These are phyloP conservation scores for Chaitophorus viminalis DNA, from an alignment of 2,888 invertebrate species.

Conservation along the genomic window DNA sequence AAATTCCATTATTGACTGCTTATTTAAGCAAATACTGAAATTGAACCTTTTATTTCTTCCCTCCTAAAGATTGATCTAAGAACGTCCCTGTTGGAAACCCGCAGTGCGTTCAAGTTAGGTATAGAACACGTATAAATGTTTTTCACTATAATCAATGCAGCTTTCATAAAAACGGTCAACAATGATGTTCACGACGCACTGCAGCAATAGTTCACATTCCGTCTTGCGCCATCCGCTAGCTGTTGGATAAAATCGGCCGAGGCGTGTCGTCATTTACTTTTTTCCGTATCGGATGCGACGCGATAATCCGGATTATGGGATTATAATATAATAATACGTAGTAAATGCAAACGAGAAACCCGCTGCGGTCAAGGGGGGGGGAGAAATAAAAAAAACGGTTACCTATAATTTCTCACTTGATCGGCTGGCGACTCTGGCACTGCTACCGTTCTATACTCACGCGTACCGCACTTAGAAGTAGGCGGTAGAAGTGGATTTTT, in stretches of 20 bases:
- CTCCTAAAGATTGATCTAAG: too few species aligned
- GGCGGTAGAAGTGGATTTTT: neutral
- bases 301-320: constrained; percentile 20
- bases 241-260: neutral
- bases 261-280: neutral
- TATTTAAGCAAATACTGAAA: too few species aligned
- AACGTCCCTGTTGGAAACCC: too few species aligned
- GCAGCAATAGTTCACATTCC: neutral
- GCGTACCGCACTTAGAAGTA: neutral
- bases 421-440: neutral
- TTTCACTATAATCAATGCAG: too few species aligned
- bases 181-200: too few species aligned
- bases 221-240: neutral
- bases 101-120: too few species aligned
- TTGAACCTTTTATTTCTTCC: too few species aligned
- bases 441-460: neutral
- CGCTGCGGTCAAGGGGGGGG: neutral
- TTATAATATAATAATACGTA: too few species aligned
- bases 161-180: too few species aligned
- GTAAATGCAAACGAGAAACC: neutral
- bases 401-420: constrained; percentile 8
- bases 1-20: too few species aligned
- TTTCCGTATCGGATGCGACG: neutral
- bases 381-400: too few species aligned
- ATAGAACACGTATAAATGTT: too few species aligned